Conservation (phyloP, 2,797 vertebrate species). For the Gambelia wislizenii region DNA sequence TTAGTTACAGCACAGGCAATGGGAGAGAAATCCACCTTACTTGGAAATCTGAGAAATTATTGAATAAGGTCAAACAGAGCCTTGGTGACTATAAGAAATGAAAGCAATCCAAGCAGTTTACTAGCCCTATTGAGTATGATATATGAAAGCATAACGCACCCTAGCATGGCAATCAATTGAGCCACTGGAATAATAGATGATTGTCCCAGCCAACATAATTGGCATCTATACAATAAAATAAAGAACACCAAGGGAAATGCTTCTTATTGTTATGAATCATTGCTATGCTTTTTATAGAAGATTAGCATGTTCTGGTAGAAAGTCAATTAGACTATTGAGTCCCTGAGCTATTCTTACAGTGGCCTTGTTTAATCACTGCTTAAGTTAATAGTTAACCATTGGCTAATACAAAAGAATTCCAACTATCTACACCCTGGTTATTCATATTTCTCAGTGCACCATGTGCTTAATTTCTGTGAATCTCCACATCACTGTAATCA, state of each 20-base stretch:
- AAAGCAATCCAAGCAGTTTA: constrained; percentile 60
- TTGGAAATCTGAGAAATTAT: constrained; percentile 23
- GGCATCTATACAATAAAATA: constrained; percentile 67
- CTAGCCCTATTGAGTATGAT: constrained; percentile 64
- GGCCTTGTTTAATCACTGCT: constrained; percentile 30
- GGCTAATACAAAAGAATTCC: constrained; percentile 31
- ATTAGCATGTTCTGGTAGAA: constrained; percentile 40
- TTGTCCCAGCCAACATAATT: constrained; percentile 61
- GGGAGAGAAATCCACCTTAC: constrained; percentile 33
- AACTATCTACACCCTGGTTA: constrained; percentile 13
- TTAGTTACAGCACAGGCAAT: background rate
- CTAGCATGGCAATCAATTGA: constrained; percentile 69
- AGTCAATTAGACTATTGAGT: constrained; percentile 50
- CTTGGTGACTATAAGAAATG: constrained; percentile 42
- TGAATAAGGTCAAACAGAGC: constrained; percentile 24
- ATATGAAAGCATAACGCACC: constrained; percentile 66
- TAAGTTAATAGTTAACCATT: constrained; percentile 39
- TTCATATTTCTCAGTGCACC: constrained; percentile 6
- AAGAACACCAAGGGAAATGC: constrained; percentile 61
- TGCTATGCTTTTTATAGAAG: constrained; percentile 59
- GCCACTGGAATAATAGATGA: constrained; percentile 65
- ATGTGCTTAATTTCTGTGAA: background rate
- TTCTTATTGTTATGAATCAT: constrained; percentile 68
- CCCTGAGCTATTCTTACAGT: background rate
- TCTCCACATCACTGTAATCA: background rate